Percentiles rank a stretch among this genome's conserved stretches.
Conservation (phyloP, 1,140 invertebrate genomes). For the Drosophila pachea region DNA sequence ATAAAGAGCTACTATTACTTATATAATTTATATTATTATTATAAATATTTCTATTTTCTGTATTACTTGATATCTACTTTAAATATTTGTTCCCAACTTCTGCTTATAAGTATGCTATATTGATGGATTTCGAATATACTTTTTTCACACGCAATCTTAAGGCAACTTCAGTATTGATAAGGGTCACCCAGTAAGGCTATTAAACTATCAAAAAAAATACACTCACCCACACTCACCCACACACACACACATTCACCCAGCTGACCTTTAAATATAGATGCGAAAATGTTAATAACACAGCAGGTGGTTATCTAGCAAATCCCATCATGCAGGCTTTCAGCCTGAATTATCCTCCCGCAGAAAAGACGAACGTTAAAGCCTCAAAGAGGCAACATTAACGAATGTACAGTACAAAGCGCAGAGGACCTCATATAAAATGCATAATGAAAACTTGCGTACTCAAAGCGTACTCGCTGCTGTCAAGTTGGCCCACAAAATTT, state of each 20-base stretch:
- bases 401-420: constrained; percentile 3
- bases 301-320: constrained; percentile 28
- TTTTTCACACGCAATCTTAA: not conserved
- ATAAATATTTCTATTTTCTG: too few species aligned
- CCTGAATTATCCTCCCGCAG: constrained; percentile 9
- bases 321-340: constrained; percentile 2
- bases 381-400: constrained; percentile 27
- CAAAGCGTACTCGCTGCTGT: constrained; percentile 22
- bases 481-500: constrained; percentile 37
- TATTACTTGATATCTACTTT: not conserved
- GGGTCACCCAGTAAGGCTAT: constrained; percentile 36
- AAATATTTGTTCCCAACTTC: not conserved
- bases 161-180: constrained; percentile 35
- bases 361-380: constrained; percentile 1
- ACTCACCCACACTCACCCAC: constrained; percentile 12
- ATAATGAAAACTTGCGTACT: constrained; percentile 48
- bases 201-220: constrained; percentile 26
- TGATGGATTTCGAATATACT: not conserved
- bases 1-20: too few species aligned
- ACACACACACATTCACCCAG: constrained; percentile 10
- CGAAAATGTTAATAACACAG: constrained; percentile 30
- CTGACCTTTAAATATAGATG: constrained; percentile 24
- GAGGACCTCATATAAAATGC: constrained; percentile 36
- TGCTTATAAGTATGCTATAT: too few species aligned
- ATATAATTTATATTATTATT: too few species aligned